phyloP scores from a whole-genome alignment of 2,888 invertebrate species.

The Agrilus biguttatus region DNA sequence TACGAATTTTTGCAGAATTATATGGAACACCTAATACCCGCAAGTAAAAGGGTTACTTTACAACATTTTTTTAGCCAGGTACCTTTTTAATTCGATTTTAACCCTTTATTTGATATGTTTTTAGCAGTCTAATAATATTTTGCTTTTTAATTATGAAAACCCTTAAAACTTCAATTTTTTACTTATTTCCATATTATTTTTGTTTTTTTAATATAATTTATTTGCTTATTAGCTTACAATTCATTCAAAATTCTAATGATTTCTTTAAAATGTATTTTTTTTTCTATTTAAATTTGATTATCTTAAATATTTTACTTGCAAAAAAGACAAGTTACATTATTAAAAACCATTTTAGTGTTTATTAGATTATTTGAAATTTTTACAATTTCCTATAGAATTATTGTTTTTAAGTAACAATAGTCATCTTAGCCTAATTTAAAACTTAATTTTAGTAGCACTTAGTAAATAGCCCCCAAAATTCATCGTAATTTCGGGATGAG shows the following conservation, averaged over 20 bases:
- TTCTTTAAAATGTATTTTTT: too few species aligned
- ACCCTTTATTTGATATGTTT: too few species aligned
- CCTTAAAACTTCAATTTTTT: too few species aligned
- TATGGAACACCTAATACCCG: conserved; percentile 67
- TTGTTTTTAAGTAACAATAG: conserved; percentile 1
- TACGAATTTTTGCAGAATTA: conserved; percentile 72
- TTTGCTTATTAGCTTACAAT: too few species aligned
- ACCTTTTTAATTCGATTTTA: conserved; percentile 2
- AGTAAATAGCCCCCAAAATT: conserved; percentile 81
- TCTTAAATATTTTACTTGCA: too few species aligned
- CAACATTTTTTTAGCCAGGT: conserved; percentile 56
- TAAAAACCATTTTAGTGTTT: not conserved
- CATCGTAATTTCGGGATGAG: conserved; percentile 91
- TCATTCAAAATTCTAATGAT: too few species aligned
- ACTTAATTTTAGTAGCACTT: conserved; percentile 41
- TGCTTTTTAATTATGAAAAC: too few species aligned
- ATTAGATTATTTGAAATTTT: not conserved
- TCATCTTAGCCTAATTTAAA: conserved; percentile 8
- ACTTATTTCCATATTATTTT: too few species aligned
- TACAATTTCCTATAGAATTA: not conserved
- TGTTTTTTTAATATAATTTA: too few species aligned
- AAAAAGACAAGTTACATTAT: too few species aligned
- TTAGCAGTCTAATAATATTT: too few species aligned
- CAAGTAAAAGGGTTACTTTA: conserved; percentile 50
- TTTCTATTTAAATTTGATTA: too few species aligned